Base-by-base conservation (phyloP, 2,797 vertebrate species). In the Chaenodraco wilsoni region DNA sequence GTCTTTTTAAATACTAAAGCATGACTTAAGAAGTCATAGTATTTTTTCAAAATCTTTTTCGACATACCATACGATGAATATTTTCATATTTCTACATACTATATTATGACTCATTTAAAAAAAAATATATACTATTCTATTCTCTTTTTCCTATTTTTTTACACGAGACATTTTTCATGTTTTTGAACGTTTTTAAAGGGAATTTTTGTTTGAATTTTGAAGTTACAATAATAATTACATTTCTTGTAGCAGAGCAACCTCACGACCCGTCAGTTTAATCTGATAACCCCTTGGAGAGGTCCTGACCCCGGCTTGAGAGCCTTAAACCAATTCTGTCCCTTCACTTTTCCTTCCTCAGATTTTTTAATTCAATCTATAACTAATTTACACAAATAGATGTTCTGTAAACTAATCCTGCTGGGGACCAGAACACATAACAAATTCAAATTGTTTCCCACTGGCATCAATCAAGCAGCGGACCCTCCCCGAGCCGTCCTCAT, bases 381-480 rank as follows among this genome's bases (percentile, higher is more conserved):
- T 81, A 55, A 79, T 82, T 82, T 76, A 63, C 73, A 77, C 19
- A 3, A 52, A 68, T 58, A 64, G 72, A 69, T 56, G 76, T 66
- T 72, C 69, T 60, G 66, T 83, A 85, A 86, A 84, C 78, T 86
- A 79, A 81, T 78, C 61, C 76, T 31, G 5, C 56, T 2, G 23
- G 61, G 55, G 52, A 74, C 63, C 51, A 72, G 78, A 83, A 77
- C 62, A 50, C 31, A 68, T 49, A 74, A 77, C 64, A 82, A 70
- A 82, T 79, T 82, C 72, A 85, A 82, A 87, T 76, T 57, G 63
- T 85, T 83, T 85, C 72, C 77, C 46, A 43, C 59, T 4, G 70
- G 76, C 72, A 83, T 88, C 71, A 87, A 92, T 87, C 82, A 80
- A 78, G 78, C 37, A 4, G 54, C 2, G 0, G 71, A 83, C 77